Percentiles rank a stretch among this genome's conserved stretches.
Evolutionary conservation across 2,888 invertebrate genomes (phyloP).

Genomic region (Aporophyla lueneburgensis): DNA sequence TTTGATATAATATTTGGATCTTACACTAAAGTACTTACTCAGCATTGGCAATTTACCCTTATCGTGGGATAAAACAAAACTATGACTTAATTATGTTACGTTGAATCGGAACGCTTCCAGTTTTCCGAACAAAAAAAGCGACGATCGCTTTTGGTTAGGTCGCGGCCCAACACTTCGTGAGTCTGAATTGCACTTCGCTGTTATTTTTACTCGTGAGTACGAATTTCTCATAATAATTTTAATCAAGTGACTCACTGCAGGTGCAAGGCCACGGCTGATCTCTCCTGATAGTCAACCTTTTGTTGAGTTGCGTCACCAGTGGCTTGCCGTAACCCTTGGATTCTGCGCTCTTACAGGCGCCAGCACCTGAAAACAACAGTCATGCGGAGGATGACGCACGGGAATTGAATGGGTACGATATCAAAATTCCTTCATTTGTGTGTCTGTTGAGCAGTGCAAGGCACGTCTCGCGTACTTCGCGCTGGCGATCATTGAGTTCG

Average conservation of each 20-base stretch:
- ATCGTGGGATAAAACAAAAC: no score
- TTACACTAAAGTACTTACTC: neutral
- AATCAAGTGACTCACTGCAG: conserved; percentile 29
- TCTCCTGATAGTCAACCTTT: conserved; percentile 71
- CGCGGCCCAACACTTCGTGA: no score
- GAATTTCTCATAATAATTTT: neutral
- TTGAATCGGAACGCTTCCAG: no score
- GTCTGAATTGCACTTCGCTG: no score
- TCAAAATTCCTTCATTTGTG: no score
- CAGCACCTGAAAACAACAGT: conserved; percentile 27
- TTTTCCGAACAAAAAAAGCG: no score
- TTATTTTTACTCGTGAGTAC: neutral
- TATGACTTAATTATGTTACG: no score
- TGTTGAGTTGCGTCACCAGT: conserved; percentile 75
- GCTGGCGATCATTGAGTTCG: no score
- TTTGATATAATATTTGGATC: neutral
- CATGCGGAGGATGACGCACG: neutral
- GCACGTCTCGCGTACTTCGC: no score
- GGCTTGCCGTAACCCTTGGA: conserved; percentile 78
- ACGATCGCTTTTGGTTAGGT: no score
- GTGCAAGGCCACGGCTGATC: conserved; percentile 51
- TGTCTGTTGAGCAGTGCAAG: no score
- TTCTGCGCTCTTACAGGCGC: conserved; percentile 6
- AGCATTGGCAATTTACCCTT: no score
- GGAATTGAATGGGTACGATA: neutral